A percentile compares a stretch with the other conserved stretches of the same genome.
These are phyloP conservation scores for Diarsia brunnea DNA, from an alignment of 2,888 invertebrate species.

Conservation along the genomic window DNA sequence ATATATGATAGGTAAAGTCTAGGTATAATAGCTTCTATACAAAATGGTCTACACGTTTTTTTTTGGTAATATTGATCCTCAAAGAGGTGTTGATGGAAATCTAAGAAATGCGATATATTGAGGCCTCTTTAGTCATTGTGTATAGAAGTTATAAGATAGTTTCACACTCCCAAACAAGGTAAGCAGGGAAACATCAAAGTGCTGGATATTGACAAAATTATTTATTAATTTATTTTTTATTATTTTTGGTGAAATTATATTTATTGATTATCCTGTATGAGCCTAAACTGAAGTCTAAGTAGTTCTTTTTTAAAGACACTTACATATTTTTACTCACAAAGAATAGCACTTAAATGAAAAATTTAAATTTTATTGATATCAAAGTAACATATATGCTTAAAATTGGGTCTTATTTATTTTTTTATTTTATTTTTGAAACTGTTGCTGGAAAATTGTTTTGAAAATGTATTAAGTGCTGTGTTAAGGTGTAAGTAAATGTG, in stretches of 20 bases:
- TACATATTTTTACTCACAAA: neutral
- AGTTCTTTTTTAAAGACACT: neutral
- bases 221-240: neutral
- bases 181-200: conserved; percentile 43
- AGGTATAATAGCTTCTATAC: conserved; percentile 21
- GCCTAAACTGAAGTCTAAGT: conserved; percentile 3
- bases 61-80: neutral
- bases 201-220: conserved; percentile 25
- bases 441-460: conserved; percentile 14
- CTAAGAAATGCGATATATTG: too few relatives aligned
- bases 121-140: conserved; percentile 7
- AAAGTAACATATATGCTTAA: neutral
- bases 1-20: conserved; percentile 28
- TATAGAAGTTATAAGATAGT: conserved; percentile 20
- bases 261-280: conserved; percentile 5
- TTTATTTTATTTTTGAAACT: neutral
- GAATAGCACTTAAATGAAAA: neutral
- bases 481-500: conserved; percentile 55
- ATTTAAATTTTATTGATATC: neutral
- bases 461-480: conserved; percentile 46
- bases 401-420: conserved; percentile 6
- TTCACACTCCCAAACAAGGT: conserved; percentile 29
- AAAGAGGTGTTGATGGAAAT: neutral
- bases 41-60: conserved; percentile 13
- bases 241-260: neutral